Evolutionary conservation across 2,797 vertebrate genomes (phyloP).

Genomic region (Menidia menidia): DNA sequence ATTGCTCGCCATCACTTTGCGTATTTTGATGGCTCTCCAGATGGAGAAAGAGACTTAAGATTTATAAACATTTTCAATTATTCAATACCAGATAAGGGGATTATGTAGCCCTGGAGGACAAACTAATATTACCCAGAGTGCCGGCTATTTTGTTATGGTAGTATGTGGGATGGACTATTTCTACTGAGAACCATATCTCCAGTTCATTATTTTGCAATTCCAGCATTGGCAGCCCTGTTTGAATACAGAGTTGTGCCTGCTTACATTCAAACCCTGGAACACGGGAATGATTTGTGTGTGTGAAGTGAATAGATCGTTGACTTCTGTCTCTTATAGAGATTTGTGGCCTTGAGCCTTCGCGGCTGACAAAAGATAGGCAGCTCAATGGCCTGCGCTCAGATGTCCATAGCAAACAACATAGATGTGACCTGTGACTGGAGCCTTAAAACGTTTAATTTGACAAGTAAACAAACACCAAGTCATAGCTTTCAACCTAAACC

Average conservation of each 20-base stretch:
- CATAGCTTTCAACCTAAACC: conserved; percentile 31
- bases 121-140: not conserved
- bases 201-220: conserved; percentile 53
- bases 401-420: conserved; percentile 34
- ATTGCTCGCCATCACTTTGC: not conserved
- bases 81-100: conserved; percentile 23
- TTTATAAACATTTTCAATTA: conserved; percentile 14
- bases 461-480: conserved; percentile 38
- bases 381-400: conserved; percentile 50
- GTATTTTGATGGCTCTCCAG: not conserved
- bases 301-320: conserved; percentile 66
- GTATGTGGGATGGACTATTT: conserved; percentile 28
- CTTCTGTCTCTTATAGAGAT: conserved; percentile 61
- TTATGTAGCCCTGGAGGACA: conserved; percentile 14
- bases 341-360: conserved; percentile 59
- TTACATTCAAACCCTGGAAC: conserved; percentile 65
- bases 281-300: conserved; percentile 61
- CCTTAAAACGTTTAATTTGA: conserved; percentile 41
- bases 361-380: conserved; percentile 68
- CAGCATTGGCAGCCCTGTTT: conserved; percentile 62
- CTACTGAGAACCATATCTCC: conserved; percentile 46
- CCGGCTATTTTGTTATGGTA: conserved; percentile 23
- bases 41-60: not conserved
- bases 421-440: conserved; percentile 32
- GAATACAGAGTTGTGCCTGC: conserved; percentile 68